Evolutionary conservation across 1,140 invertebrate genomes (phyloP).

Genomic region (Diabrotica undecimpunctata): DNA sequence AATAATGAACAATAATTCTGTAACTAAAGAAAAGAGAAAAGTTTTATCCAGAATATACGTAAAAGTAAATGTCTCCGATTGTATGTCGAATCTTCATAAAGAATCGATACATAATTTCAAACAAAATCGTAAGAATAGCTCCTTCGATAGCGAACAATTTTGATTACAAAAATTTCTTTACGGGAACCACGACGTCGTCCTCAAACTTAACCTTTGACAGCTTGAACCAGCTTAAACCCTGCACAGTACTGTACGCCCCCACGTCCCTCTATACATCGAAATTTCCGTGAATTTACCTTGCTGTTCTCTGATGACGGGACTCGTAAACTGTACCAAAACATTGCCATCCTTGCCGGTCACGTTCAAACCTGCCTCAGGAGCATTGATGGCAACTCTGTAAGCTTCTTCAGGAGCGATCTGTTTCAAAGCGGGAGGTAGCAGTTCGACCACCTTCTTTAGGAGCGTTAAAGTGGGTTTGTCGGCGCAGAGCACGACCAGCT

Average conservation of each 20-base stretch:
- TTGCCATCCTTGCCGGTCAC: slow-evolving; percentile 72
- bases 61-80: too few relatives aligned
- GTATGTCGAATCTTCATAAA: too few relatives aligned
- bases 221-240: slow-evolving; percentile 43
- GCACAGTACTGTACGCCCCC: slow-evolving; percentile 33
- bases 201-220: too few relatives aligned
- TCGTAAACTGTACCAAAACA: slow-evolving; percentile 89
- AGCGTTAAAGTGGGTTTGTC: slow-evolving; percentile 90
- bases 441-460: slow-evolving; percentile 79
- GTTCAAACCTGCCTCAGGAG: slow-evolving; percentile 80
- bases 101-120: too few relatives aligned
- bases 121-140: too few relatives aligned
- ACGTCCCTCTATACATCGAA: not conserved
- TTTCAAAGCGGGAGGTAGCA: slow-evolving; percentile 76
- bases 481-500: slow-evolving; percentile 90
- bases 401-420: slow-evolving; percentile 69
- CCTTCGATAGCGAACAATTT: too few relatives aligned
- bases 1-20: too few relatives aligned
- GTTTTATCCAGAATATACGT: too few relatives aligned
- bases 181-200: too few relatives aligned
- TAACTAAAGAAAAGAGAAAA: too few relatives aligned
- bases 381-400: slow-evolving; percentile 79
- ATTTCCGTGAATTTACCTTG: slow-evolving; percentile 36
- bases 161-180: too few relatives aligned
- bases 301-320: slow-evolving; percentile 81